Evolutionary conservation across 1,140 invertebrate species (phyloP), one percentile per base, ranked within the genome.

Genomic region (Pectinophora gossypiella): DNA sequence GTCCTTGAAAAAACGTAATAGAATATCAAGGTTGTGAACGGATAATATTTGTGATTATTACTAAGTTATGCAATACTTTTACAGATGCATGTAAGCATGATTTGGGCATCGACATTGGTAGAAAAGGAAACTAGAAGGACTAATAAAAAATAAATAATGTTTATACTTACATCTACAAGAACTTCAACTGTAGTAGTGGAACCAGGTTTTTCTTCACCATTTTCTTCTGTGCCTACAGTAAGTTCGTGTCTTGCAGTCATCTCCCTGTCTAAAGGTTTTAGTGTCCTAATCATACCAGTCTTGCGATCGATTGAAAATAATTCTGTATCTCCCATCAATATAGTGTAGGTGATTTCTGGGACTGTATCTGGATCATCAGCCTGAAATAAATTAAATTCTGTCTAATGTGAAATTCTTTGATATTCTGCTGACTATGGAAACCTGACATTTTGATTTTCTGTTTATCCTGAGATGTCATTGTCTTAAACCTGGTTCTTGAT

Each of bases 311-410:
- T 95, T 51, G 91, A 90, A 76, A 97, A 97, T 10, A 96, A 85
- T 19, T 96, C 94, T 0, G 91, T 92, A 22, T 89, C 87, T 0
- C 96, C 96, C 86, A 94, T 93, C 38, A 93, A 91, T 20, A 98
- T 93, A 0, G 92, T 91, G 72, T 98, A 98, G 0, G 95, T 96
- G 19, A 98, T 93, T 68, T 94, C 91, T 51, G 94, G 92, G 19
- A 90, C 89, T 1, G 94, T 93, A 60, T 97, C 95, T 15, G 94
- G 94, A 88, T 96, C 95, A 47, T 82, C 73, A 0, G 90, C 90
- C 74, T 90, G 61, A 15, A 59, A 59, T n/a, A n/a, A n/a, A n/a
- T n/a, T n/a, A n/a, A n/a, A n/a, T n/a, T n/a, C n/a, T n/a, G n/a
- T n/a, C n/a, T n/a, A n/a, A n/a, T n/a, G n/a, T n/a, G n/a, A n/a